Base-by-base conservation (phyloP, 92 coral and sea anemone species). In the Meandrina meandrites region DNA sequence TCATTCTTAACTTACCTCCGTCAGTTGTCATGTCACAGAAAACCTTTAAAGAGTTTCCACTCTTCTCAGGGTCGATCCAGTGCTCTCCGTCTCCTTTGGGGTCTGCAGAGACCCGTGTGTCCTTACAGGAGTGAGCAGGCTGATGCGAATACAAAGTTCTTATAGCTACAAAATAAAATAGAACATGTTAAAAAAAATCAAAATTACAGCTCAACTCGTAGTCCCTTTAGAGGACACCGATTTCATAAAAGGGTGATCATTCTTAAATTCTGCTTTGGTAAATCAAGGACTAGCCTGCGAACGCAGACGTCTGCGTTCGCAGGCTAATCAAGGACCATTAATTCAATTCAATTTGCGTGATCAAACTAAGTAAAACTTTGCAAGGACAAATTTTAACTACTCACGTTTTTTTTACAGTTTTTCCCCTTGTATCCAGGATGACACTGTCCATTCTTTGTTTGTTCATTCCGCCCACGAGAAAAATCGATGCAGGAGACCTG, bases 21-120 rank as follows among this genome's bases (percentile, higher is more conserved):
- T 70, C 75, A 70, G 75, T 70, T 70, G 75, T 70, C 75, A 70
- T 70, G 75, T 70, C 75, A 70, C 75, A 70, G 75, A 13, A 32
- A 5, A 70, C 75, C 24, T 34, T 70, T 15, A 70, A 28, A 70
- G 75, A 45, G 22, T 70, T 70, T 70, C 47, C 75, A 35, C 40
- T 70, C 22, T 70, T 70, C 75, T 32, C 47, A 70, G 75, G 75
- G 75, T 70, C 75, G 45, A 70, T 70, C 75, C 75, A 70, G 75
- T 70, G 32, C 75, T 70, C 75, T 22, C 75, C 75, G 75, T 70
- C 75, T 30, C 40, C 40, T 70, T 31, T 32, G 40, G 40, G 32
- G 75, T 31, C 36, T 31, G 45, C 75, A 30, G 75, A 70, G 75
- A 32, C 47, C 47, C 42, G 75, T 37, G 32, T 70, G 47, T 70